Conservation (phyloP, 2,888 invertebrate species). For the Scelioninae gen. 1 region DNA sequence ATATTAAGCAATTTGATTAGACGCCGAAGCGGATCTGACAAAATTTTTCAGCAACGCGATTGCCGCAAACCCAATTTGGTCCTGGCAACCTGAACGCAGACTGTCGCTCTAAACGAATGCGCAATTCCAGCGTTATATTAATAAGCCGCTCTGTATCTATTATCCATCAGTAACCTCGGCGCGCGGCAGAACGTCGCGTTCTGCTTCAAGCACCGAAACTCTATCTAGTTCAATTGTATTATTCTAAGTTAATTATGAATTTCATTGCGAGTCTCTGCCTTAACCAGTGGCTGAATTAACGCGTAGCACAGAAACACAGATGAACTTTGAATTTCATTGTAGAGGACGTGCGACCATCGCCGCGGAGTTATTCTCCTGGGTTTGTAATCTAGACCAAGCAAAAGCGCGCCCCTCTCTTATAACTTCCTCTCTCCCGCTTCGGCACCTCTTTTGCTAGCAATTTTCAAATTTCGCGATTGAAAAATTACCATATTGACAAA, state of each 20-base stretch:
- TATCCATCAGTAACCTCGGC: slow-evolving; percentile 66
- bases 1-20: slow-evolving; percentile 36
- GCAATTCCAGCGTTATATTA: slow-evolving; percentile 75
- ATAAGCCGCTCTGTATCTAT: slow-evolving; percentile 75
- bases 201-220: slow-evolving; percentile 57
- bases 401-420: slow-evolving; percentile 42
- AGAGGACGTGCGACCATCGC: slow-evolving; percentile 67
- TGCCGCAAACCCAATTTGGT: slow-evolving; percentile 24
- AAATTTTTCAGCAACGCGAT: slow-evolving; percentile 7
- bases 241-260: slow-evolving; percentile 71
- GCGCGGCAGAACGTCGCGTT: slow-evolving; percentile 48
- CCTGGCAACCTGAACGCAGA: slow-evolving; percentile 1
- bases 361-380: slow-evolving; percentile 67
- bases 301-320: slow-evolving; percentile 66
- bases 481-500: slow-evolving; percentile 54
- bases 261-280: slow-evolving; percentile 70
- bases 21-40: background rate
- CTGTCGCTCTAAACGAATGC: slow-evolving; percentile 48
- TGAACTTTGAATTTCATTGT: slow-evolving; percentile 71
- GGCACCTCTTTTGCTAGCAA: background rate
- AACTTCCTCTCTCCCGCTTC: slow-evolving; percentile 3
- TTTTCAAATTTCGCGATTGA: slow-evolving; percentile 37
- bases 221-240: slow-evolving; percentile 71
- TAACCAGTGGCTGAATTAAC: slow-evolving; percentile 70
- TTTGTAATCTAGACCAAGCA: slow-evolving; percentile 57